Conservation (phyloP, 2,797 vertebrate species). For the Pachyuromys duprasi region DNA sequence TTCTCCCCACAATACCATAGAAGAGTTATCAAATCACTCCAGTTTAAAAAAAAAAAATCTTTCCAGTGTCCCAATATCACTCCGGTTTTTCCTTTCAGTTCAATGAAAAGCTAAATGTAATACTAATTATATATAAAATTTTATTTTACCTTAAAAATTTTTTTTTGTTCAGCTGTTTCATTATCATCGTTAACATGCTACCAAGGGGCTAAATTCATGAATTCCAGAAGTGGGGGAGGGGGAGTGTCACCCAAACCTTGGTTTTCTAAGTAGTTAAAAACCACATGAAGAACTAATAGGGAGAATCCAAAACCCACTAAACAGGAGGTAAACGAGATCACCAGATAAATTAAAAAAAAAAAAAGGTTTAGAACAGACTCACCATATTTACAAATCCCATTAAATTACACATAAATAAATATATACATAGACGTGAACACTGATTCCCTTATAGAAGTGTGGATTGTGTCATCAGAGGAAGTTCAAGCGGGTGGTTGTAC, state of each 20-base stretch:
- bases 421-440: slow-evolving; percentile 99
- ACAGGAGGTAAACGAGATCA: slow-evolving; percentile 97
- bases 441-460: slow-evolving; percentile 98
- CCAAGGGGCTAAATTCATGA: slow-evolving; percentile 98
- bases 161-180: slow-evolving; percentile 95
- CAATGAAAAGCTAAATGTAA: slow-evolving; percentile 92
- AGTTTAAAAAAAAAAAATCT: slow-evolving; percentile 86
- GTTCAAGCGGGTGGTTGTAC: slow-evolving; percentile 97
- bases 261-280: slow-evolving; percentile 98
- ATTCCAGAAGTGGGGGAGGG: slow-evolving; percentile 90
- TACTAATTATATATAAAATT: slow-evolving; percentile 94
- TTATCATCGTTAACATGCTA: slow-evolving; percentile 98
- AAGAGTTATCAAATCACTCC: slow-evolving; percentile 92
- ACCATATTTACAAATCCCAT: slow-evolving; percentile 99
- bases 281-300: slow-evolving; percentile 98
- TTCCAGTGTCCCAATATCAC: slow-evolving; percentile 89
- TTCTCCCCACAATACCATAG: slow-evolving; percentile 93
- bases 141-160: slow-evolving; percentile 90
- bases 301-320: slow-evolving; percentile 99
- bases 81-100: slow-evolving; percentile 86
- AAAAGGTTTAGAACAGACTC: slow-evolving; percentile 98
- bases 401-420: slow-evolving; percentile 99
- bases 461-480: slow-evolving; percentile 97
- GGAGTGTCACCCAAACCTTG: slow-evolving; percentile 91
- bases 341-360: slow-evolving; percentile 99